phyloP scores from a whole-genome alignment of 2,888 invertebrate species.

The Kryphioiulus occultus region DNA sequence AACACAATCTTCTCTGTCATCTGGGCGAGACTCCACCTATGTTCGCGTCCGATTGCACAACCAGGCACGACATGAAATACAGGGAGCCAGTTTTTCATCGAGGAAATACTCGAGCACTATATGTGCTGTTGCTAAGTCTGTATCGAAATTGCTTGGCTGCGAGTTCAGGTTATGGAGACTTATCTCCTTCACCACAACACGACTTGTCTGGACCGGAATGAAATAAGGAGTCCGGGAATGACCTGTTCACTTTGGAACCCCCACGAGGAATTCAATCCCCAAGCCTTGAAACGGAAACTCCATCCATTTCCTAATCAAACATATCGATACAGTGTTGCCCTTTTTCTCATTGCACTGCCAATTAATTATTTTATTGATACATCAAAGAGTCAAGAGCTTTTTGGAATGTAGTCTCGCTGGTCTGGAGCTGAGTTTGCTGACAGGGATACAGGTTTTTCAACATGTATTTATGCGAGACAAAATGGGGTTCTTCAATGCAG shows the following conservation, averaged over 20 bases:
- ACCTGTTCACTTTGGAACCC: background rate
- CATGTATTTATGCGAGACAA: too few relatives aligned
- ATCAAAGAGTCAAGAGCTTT: background rate
- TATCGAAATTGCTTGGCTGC: background rate
- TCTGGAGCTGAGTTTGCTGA: background rate
- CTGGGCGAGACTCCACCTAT: conserved; percentile 49
- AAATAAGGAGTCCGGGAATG: background rate
- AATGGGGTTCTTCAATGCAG: too few relatives aligned
- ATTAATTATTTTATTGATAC: conserved; percentile 5
- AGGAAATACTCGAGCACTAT: background rate
- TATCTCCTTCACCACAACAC: background rate
- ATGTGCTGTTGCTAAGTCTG: background rate
- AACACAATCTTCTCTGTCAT: conserved; percentile 51
- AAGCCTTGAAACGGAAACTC: background rate
- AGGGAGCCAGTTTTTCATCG: background rate
- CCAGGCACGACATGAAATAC: background rate
- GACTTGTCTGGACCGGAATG: background rate
- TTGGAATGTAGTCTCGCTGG: background rate
- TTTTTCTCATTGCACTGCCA: background rate
- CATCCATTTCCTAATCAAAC: background rate
- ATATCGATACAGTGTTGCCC: background rate
- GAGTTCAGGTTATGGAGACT: background rate
- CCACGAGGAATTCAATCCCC: background rate
- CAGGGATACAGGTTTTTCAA: background rate
- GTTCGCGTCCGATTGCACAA: conserved; percentile 5